Conservation (phyloP, 1,140 invertebrate species). For the Heliconius congener region DNA sequence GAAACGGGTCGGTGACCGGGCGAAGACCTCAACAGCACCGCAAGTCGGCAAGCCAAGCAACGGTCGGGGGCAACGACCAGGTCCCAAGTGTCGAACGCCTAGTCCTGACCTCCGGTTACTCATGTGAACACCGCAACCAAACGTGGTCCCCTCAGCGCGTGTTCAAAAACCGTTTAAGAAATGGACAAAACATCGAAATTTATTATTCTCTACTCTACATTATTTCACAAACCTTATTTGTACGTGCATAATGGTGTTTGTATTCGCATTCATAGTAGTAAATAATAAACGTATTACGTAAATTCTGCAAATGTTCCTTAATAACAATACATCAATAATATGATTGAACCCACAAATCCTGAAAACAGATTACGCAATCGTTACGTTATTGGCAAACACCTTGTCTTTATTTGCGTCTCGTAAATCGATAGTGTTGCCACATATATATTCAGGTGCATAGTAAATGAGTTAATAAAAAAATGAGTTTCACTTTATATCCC, state of each 20-base stretch:
- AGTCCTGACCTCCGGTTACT: slow-evolving; percentile 63
- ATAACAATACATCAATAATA: not conserved
- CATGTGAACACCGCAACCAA: slow-evolving; percentile 51
- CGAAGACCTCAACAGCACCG: slow-evolving; percentile 78
- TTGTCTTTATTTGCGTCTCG: slow-evolving; percentile 13
- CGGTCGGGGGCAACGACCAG: slow-evolving; percentile 78
- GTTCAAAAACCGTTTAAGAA: not conserved
- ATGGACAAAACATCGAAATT: not conserved
- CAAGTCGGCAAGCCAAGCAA: slow-evolving; percentile 71
- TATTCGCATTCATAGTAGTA: not conserved
- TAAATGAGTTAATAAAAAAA: not conserved
- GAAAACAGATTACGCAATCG: slow-evolving; percentile 24
- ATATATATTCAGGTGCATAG: not conserved
- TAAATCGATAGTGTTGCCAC: slow-evolving; percentile 21
- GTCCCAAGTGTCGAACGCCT: slow-evolving; percentile 56
- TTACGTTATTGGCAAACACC: slow-evolving; percentile 31
- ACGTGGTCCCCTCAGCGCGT: slow-evolving; percentile 37
- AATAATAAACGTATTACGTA: not conserved
- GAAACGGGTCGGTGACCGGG: slow-evolving; percentile 76
- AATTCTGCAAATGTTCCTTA: not conserved
- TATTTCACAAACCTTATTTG: not conserved
- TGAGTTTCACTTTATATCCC: too few species aligned
- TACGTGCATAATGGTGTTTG: not conserved
- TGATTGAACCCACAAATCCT: slow-evolving; percentile 14
- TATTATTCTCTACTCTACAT: not conserved